These are phyloP conservation scores for Blomia tropicalis DNA, from an alignment of 2,888 invertebrate species.

Conservation along the genomic window DNA sequence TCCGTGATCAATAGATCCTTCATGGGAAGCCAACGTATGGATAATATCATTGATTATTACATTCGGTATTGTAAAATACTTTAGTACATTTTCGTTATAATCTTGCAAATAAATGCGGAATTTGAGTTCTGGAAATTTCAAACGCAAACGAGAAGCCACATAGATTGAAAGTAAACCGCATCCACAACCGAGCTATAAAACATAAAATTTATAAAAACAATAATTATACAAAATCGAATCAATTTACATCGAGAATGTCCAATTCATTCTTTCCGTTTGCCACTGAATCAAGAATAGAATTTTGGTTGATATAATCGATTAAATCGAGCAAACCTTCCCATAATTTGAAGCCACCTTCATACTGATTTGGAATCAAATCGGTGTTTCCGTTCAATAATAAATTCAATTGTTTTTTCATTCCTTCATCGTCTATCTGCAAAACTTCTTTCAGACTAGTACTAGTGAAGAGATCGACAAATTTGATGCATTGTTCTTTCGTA, in stretches of 20 bases:
- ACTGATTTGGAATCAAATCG: constrained; percentile 21
- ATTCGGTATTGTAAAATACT: constrained; percentile 64
- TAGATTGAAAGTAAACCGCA: constrained; percentile 71
- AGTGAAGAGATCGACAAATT: constrained; percentile 5
- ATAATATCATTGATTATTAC: constrained; percentile 47
- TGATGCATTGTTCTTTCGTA: neutral
- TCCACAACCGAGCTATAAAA: constrained; percentile 62
- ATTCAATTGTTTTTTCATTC: neutral
- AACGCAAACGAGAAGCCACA: constrained; percentile 43
- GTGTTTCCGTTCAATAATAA: constrained; percentile 3
- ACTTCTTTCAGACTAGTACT: constrained; percentile 1
- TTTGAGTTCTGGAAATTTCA: constrained; percentile 40
- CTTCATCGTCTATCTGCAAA: constrained; percentile 3
- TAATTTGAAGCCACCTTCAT: constrained; percentile 61
- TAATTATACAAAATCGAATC: neutral
- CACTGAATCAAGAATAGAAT: constrained; percentile 23
- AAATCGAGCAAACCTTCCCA: constrained; percentile 88
- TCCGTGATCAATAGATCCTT: constrained; percentile 24
- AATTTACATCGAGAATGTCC: constrained; percentile 2
- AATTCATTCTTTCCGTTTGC: neutral
- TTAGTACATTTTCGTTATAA: constrained; percentile 74
- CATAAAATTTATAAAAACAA: neutral
- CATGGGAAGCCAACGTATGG: neutral
- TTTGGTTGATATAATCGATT: constrained; percentile 44
- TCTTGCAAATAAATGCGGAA: constrained; percentile 65